phyloP scores from a whole-genome alignment of 2,797 vertebrate species.

The Caiman crocodilus region DNA sequence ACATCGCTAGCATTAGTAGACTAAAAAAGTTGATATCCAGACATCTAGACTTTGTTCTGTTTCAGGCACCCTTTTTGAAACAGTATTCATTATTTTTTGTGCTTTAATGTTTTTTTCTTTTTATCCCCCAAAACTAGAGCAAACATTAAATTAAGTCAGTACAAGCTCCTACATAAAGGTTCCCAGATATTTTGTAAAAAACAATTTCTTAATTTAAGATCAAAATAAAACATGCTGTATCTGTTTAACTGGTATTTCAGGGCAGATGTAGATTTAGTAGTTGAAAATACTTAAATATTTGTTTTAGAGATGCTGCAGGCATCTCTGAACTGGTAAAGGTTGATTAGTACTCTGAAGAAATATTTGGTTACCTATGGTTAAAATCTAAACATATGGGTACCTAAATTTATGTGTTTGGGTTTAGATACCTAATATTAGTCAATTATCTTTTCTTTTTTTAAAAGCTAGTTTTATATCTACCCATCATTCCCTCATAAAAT shows the following conservation, averaged over 20 bases:
- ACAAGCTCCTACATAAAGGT: neutral
- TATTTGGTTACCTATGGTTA: neutral
- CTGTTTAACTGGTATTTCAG: neutral
- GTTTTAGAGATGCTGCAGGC: neutral
- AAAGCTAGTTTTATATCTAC: neutral
- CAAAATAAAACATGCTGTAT: neutral
- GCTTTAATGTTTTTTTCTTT: neutral
- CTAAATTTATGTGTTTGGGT: neutral
- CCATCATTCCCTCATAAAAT: neutral
- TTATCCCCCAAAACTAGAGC: neutral
- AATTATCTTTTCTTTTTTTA: neutral
- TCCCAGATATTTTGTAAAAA: neutral
- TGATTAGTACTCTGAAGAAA: neutral
- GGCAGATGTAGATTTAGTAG: neutral
- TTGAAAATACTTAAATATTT: neutral
- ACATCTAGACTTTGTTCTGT: neutral
- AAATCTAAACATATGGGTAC: neutral
- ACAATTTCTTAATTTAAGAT: slow-evolving; percentile 7
- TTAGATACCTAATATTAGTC: neutral
- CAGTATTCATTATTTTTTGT: neutral
- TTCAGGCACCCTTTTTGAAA: neutral
- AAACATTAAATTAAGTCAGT: neutral
- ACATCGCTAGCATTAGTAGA: neutral
- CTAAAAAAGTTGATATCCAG: neutral
- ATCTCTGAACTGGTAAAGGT: neutral